Evolutionary conservation across 2,797 vertebrate species (phyloP).

Genomic region (Tragelaphus eurycerus): DNA sequence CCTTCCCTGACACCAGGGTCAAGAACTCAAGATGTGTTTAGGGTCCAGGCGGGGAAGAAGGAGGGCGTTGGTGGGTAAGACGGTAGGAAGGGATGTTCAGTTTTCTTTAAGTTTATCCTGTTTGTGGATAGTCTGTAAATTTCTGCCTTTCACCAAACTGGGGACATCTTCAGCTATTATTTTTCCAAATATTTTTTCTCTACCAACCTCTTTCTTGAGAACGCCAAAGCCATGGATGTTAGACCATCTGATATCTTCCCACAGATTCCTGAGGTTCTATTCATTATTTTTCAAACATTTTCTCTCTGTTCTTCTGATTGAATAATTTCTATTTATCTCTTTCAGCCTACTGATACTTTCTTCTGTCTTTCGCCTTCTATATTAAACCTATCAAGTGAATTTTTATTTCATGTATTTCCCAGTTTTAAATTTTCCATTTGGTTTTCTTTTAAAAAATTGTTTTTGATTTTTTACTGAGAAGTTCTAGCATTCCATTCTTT

Average conservation of each 20-base stretch:
- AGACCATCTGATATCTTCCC: neutral
- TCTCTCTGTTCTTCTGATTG: neutral
- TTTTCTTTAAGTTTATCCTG: neutral
- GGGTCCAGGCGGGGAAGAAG: neutral
- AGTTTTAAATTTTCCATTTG: conserved; percentile 7
- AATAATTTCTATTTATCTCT: neutral
- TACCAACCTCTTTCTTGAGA: neutral
- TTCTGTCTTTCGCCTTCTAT: neutral
- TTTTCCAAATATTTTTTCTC: neutral
- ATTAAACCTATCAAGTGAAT: neutral
- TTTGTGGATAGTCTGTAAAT: neutral
- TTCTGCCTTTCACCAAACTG: neutral
- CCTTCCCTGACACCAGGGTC: neutral
- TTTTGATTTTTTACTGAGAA: neutral
- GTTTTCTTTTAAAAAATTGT: neutral
- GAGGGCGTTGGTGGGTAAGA: neutral
- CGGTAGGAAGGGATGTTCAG: neutral
- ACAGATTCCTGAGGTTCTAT: neutral
- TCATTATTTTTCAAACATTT: conserved; percentile 2
- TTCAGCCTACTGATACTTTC: neutral
- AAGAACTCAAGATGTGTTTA: neutral
- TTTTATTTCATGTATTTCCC: neutral
- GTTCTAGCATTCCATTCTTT: neutral
- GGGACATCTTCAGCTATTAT: neutral
- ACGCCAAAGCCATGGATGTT: neutral